Conservation (phyloP, 2,888 invertebrate species). For the Monopis laevigella region DNA sequence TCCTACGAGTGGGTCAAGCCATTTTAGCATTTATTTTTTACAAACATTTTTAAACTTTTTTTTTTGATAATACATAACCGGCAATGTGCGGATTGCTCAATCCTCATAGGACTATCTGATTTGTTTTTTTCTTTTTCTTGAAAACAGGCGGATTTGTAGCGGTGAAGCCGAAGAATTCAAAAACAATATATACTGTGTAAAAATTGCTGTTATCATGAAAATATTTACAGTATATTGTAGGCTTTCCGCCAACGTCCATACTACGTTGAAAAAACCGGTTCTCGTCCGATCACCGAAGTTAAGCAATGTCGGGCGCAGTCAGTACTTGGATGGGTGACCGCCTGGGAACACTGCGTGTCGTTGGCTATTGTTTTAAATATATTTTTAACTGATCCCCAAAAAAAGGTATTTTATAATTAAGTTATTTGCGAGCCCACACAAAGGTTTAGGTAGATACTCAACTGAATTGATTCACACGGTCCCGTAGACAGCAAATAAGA, state of each 20-base stretch:
- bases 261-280: constrained; percentile 33
- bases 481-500: constrained; percentile 4
- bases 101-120: no score
- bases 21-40: no score
- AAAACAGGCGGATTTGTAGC: no score
- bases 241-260: constrained; percentile 29
- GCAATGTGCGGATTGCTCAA: no score
- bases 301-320: constrained; percentile 26
- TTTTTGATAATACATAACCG: no score
- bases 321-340: constrained; percentile 28
- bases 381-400: not conserved
- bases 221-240: not conserved
- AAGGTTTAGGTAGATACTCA: not conserved
- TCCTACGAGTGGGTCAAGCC: no score
- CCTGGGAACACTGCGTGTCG: constrained; percentile 25
- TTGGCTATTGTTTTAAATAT: constrained; percentile 18
- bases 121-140: no score
- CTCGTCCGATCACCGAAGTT: constrained; percentile 28
- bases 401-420: not conserved
- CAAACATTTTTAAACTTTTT: no score
- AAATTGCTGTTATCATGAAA: no score
- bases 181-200: no score
- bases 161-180: no score
- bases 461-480: constrained; percentile 4
- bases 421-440: not conserved